phyloP scores from a whole-genome alignment of 2,113 vertebrate genomes.

The Larimichthys polyactis region DNA sequence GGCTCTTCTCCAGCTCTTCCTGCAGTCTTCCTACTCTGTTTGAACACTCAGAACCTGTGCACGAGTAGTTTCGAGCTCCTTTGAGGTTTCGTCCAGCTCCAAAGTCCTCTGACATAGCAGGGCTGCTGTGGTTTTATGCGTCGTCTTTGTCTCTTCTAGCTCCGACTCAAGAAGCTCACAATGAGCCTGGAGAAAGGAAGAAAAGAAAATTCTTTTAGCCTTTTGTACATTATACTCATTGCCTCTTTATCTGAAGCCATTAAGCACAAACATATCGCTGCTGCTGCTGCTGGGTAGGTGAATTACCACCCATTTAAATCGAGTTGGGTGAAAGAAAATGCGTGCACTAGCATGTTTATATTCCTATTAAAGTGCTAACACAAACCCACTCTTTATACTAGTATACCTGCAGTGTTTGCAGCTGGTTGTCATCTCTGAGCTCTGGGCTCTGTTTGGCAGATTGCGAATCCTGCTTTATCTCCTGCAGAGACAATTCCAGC shows the following conservation, averaged over 20 bases:
- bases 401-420: slow-evolving; percentile 64
- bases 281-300: background rate
- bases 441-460: slow-evolving; percentile 62
- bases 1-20: slow-evolving; percentile 72
- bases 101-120: slow-evolving; percentile 74
- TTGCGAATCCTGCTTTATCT: slow-evolving; percentile 70
- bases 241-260: background rate
- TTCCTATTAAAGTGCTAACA: background rate
- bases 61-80: slow-evolving; percentile 54
- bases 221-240: background rate
- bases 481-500: slow-evolving; percentile 76
- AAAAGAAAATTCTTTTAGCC: background rate
- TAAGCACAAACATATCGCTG: background rate
- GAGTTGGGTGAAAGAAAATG: background rate
- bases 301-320: background rate
- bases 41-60: slow-evolving; percentile 39
- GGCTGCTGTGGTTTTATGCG: slow-evolving; percentile 53
- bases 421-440: slow-evolving; percentile 52
- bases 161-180: slow-evolving; percentile 74
- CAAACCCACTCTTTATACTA: background rate
- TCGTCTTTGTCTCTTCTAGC: slow-evolving; percentile 73
- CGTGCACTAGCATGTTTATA: background rate
- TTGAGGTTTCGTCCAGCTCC: slow-evolving; percentile 37
- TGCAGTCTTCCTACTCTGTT: slow-evolving; percentile 63
- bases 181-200: slow-evolving; percentile 66